phyloP scores from a whole-genome alignment of 1,140 invertebrate genomes.

The Meloidogyne floridensis region DNA sequence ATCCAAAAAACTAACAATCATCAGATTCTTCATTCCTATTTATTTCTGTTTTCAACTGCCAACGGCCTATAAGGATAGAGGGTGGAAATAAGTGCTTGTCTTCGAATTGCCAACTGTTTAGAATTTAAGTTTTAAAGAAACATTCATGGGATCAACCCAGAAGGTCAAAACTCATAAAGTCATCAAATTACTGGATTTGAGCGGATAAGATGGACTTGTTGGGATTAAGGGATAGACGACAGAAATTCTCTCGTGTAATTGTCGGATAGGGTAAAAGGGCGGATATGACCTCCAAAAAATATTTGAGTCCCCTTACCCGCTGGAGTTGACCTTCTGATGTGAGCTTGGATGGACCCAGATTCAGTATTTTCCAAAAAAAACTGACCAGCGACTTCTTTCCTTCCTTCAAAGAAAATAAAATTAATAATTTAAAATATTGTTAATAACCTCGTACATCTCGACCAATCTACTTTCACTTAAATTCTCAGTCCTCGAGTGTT shows the following conservation, averaged over 20 bases:
- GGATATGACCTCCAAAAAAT: no score
- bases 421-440: neutral
- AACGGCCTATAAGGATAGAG: slow-evolving; percentile 18
- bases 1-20: neutral
- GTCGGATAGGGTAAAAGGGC: no score
- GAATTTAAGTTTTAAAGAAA: neutral
- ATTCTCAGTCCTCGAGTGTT: neutral
- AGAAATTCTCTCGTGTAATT: no score
- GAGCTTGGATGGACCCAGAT: no score
- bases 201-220: no score
- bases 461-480: neutral
- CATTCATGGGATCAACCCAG: no score
- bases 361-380: neutral
- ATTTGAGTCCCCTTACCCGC: no score
- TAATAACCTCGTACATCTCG: slow-evolving; percentile 5
- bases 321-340: no score
- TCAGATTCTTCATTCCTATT: neutral
- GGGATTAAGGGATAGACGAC: no score
- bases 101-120: neutral
- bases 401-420: neutral
- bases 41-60: slow-evolving; percentile 7
- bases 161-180: no score
- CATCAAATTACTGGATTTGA: no score
- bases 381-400: neutral
- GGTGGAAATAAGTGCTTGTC: slow-evolving; percentile 16